Evolutionary conservation across 2,888 invertebrate species (phyloP).

Genomic region (Leptopterna dolabrata): DNA sequence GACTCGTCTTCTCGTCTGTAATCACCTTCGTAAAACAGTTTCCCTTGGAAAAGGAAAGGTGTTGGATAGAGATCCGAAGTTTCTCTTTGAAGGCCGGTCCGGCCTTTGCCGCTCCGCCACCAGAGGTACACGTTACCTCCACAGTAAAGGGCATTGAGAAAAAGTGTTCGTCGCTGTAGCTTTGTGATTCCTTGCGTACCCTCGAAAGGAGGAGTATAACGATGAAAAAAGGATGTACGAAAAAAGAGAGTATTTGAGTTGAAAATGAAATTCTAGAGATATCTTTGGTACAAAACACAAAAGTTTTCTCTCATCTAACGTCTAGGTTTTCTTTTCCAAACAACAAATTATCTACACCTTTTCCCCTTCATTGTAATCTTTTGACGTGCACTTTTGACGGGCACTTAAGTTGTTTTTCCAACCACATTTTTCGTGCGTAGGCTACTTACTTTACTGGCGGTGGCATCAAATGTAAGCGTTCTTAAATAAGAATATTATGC

Average conservation of each 20-base stretch:
- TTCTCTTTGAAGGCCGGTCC: neutral
- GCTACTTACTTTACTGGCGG: neutral
- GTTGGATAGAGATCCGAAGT: neutral
- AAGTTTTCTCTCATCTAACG: neutral
- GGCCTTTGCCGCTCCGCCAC: neutral
- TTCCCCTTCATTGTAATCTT: neutral
- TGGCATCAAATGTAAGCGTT: neutral
- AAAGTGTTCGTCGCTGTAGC: neutral
- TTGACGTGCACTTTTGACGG: neutral
- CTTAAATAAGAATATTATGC: too few relatives aligned
- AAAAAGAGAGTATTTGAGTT: neutral
- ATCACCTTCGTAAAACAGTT: neutral
- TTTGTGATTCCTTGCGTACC: neutral
- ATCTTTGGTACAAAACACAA: neutral
- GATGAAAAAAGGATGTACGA: neutral
- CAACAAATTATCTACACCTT: neutral
- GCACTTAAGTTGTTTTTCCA: neutral
- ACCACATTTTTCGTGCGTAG: too few relatives aligned
- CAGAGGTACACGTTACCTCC: neutral
- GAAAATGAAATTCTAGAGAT: neutral
- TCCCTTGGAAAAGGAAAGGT: neutral
- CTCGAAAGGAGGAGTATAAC: neutral
- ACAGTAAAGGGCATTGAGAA: neutral
- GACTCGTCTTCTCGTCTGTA: neutral
- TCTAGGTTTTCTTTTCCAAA: neutral